Evolutionary conservation across 2,888 invertebrate species (phyloP).

Genomic region (Aradus depressus): DNA sequence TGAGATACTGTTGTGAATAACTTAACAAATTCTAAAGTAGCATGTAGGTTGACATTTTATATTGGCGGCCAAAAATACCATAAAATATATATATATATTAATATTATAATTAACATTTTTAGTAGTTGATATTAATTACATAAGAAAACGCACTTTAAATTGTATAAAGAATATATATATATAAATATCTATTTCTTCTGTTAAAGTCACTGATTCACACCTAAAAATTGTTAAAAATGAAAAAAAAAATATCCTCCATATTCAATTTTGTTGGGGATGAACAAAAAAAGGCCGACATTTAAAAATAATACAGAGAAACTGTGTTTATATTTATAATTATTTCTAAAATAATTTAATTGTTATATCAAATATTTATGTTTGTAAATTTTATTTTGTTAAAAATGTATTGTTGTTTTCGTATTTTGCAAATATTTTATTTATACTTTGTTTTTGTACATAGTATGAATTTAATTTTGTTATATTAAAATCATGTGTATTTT

Average conservation of each 20-base stretch:
- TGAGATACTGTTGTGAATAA: slow-evolving; percentile 22
- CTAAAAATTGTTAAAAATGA: too few species aligned
- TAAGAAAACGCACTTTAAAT: slow-evolving; percentile 25
- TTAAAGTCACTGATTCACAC: slow-evolving; percentile 15
- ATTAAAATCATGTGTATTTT: neutral
- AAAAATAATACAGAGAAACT: slow-evolving; percentile 11
- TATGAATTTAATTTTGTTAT: slow-evolving; percentile 5
- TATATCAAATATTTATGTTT: neutral
- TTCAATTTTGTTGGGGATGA: too few species aligned
- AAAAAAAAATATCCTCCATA: too few species aligned
- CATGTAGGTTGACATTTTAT: slow-evolving; percentile 27
- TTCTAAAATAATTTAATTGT: slow-evolving; percentile 3
- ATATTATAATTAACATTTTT: slow-evolving; percentile 11
- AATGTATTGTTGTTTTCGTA: slow-evolving; percentile 4
- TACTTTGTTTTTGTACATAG: slow-evolving; percentile 12
- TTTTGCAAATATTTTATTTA: neutral
- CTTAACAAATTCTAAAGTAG: slow-evolving; percentile 28
- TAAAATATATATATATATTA: slow-evolving; percentile 5
- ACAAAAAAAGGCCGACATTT: slow-evolving; percentile 14
- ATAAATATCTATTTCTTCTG: slow-evolving; percentile 13
- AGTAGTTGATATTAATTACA: slow-evolving; percentile 5
- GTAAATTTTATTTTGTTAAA: slow-evolving; percentile 3
- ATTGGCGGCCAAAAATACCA: slow-evolving; percentile 24
- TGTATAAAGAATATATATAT: slow-evolving; percentile 3
- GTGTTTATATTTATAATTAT: slow-evolving; percentile 9